Evolutionary conservation across 1,140 invertebrate genomes (phyloP), one percentile per base, ranked within the genome.

Genomic region (Tribolium madens): DNA sequence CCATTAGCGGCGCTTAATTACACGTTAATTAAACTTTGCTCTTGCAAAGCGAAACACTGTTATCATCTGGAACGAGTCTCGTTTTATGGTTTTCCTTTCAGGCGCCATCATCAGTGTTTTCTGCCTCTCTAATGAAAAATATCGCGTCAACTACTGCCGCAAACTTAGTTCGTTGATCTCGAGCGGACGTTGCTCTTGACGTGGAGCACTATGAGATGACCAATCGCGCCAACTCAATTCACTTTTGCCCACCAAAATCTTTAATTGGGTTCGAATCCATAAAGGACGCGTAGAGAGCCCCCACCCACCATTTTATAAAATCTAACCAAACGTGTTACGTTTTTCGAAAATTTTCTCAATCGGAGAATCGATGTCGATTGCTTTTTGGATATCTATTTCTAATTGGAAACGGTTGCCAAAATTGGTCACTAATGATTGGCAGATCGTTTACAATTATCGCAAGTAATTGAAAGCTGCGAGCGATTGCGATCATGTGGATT

Each of bases 171-270:
- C 80, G 76, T 77, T 77, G 80, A 75, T 81, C 80, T 81, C 78
- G 46, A 60, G 77, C 79, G 80, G 80, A 60, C 80, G 64, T 81
- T 81, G 80, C 76, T 81, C 80, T 81, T 80, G 31, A 57, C 73
- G 73, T 50, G 69, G 47, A 75, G 73, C 53, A 31, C 33, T 73
- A 73, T 73, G 71, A 72, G 70, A 48, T 72, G 70, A 52, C 70
- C 70, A 72, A 18, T 71, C 47, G 53, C 13, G 57, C 13, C 31
- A 64, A 64, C 21, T 3, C 36, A 12, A 60, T 60, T 60, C 53
- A 15, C 18, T 60, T 60, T 60, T 60, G n/a, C 10, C 17, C 53
- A 60, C 21, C 21, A 60, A 60, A 60, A 60, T 9, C 14, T 60
- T 21, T 60, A 60, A 60, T 60, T 60, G 13, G 17, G n/a, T n/a